Conservation (phyloP, 1,140 invertebrate genomes). For the Steinernema khuongi region DNA sequence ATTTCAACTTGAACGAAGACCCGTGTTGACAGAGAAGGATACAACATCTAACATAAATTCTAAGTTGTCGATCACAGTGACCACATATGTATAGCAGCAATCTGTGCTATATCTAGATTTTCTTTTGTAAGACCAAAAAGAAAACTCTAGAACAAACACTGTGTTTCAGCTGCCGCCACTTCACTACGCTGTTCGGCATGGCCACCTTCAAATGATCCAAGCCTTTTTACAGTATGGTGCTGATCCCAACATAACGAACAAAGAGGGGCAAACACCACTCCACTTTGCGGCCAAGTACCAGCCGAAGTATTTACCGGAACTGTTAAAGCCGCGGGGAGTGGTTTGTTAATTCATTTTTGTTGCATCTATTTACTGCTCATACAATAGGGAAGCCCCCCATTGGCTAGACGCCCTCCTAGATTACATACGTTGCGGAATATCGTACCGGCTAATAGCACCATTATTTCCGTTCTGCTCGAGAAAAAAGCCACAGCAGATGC, state of each 20-base stretch:
- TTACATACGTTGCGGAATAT: neutral
- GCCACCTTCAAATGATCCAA: constrained; percentile 37
- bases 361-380: constrained; percentile 2
- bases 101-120: too few species aligned
- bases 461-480: constrained; percentile 48
- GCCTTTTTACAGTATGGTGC: constrained; percentile 55
- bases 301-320: constrained; percentile 48
- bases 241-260: constrained; percentile 58
- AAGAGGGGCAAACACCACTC: constrained; percentile 60
- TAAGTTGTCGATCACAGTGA: too few species aligned
- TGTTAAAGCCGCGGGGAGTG: constrained; percentile 25
- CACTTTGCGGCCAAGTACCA: constrained; percentile 60
- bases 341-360: neutral
- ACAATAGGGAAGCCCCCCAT: neutral
- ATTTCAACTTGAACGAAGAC: too few species aligned
- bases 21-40: too few species aligned
- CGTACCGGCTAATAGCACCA: constrained; percentile 16
- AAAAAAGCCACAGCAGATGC: constrained; percentile 53
- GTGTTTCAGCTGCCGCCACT: constrained; percentile 22
- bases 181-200: constrained; percentile 31
- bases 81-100: too few species aligned
- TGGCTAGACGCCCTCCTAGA: neutral
- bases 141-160: too few species aligned
- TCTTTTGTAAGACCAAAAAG: too few species aligned
- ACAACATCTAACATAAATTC: too few species aligned